A percentile compares a stretch with the other conserved stretches of the same genome.
phyloP scores from a whole-genome alignment of 92 coral and sea anemone species.

The Montipora capitata region DNA sequence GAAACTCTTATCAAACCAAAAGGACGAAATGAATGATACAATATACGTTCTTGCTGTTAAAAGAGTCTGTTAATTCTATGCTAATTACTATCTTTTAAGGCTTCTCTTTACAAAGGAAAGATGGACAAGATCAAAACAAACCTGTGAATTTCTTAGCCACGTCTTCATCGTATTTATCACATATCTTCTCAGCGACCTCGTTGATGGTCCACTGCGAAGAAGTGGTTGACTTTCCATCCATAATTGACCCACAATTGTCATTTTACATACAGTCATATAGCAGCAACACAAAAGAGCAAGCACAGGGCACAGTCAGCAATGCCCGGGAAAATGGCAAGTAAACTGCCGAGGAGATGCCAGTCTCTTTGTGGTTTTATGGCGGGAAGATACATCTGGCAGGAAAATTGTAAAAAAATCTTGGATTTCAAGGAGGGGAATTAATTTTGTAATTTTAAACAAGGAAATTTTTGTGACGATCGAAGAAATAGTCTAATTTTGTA shows the following conservation, averaged over 20 bases:
- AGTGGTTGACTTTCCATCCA: not conserved
- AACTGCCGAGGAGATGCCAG: not conserved
- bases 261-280: not conserved
- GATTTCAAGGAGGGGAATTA: not conserved
- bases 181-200: constrained; percentile 3
- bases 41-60: not conserved
- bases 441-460: no score
- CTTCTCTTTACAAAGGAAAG: not conserved
- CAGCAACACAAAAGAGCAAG: not conserved
- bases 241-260: not conserved
- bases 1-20: not conserved
- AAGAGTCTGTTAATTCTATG: not conserved
- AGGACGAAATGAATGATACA: not conserved
- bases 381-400: not conserved
- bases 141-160: not conserved
- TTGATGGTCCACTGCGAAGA: not conserved
- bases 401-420: not conserved
- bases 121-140: not conserved
- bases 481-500: not conserved
- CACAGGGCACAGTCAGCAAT: not conserved
- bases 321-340: not conserved
- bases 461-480: no score
- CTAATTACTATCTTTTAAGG: not conserved
- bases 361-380: constrained; percentile 4
- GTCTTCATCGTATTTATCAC: not conserved